phyloP scores from a whole-genome alignment of 2,113 vertebrate genomes.

The Cynocephalus volans region DNA sequence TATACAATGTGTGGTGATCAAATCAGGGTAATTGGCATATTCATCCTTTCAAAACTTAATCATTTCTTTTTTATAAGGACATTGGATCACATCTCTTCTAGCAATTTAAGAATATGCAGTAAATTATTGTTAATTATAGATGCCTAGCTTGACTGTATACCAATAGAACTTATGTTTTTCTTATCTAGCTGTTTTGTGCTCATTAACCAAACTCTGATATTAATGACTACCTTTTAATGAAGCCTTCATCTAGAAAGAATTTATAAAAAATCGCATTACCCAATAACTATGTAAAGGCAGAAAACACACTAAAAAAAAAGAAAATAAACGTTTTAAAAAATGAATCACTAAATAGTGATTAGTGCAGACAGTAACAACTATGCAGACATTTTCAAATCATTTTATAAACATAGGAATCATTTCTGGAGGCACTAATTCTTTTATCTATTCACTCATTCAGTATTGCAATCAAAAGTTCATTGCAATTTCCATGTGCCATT shows the following conservation, averaged over 20 bases:
- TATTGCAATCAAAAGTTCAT: not conserved
- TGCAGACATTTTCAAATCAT: not conserved
- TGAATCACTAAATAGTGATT: not conserved
- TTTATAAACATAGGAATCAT: conserved; percentile 10
- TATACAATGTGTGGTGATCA: no score
- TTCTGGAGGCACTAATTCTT: not conserved
- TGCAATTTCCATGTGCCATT: not conserved
- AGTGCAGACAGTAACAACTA: not conserved
- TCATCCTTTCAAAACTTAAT: no score
- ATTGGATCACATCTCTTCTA: no score
- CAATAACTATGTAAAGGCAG: not conserved
- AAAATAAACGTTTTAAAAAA: not conserved
- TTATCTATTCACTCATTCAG: not conserved
- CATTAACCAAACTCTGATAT: no score
- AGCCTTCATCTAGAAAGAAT: not conserved
- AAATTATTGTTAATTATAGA: no score
- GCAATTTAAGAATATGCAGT: no score
- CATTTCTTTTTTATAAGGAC: no score
- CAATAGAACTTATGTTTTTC: no score
- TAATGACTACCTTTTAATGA: not conserved
- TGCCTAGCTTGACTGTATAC: no score
- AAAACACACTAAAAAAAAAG: not conserved
- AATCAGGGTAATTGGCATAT: no score
- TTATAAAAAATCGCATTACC: not conserved
- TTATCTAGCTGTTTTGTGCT: no score